A percentile compares a stretch with the other conserved stretches of the same genome.
Evolutionary conservation across 2,113 vertebrate genomes (phyloP).

Genomic region (Hippolais icterina): DNA sequence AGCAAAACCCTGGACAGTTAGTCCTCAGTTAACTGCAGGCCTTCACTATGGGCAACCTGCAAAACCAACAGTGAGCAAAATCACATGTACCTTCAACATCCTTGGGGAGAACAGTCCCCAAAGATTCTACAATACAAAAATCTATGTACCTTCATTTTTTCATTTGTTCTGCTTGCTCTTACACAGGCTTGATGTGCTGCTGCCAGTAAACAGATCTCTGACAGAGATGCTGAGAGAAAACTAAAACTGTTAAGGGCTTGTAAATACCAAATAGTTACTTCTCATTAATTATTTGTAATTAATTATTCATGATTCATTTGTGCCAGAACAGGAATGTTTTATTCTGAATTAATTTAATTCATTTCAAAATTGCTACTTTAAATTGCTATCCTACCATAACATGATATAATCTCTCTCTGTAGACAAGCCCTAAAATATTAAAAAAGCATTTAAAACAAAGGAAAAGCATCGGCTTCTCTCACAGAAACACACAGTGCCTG

Average conservation of each 20-base stretch:
- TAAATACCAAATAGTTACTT: slow-evolving; percentile 58
- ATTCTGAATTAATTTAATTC: slow-evolving; percentile 64
- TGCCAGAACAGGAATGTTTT: slow-evolving; percentile 59
- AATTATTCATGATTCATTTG: slow-evolving; percentile 69
- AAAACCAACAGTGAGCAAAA: neutral
- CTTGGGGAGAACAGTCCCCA: neutral
- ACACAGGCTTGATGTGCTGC: neutral
- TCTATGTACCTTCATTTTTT: neutral
- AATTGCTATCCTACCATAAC: slow-evolving; percentile 55
- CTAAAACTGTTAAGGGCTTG: slow-evolving; percentile 40
- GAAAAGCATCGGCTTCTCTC: neutral
- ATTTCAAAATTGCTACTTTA: slow-evolving; percentile 63
- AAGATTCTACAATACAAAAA: neutral
- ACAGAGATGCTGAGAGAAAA: slow-evolving; percentile 11
- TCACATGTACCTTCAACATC: fast-evolving
- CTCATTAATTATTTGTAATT: slow-evolving; percentile 63
- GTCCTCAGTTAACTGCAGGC: neutral
- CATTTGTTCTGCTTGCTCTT: neutral
- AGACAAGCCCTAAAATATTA: slow-evolving; percentile 63
- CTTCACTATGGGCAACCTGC: neutral
- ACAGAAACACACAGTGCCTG: neutral
- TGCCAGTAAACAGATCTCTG: slow-evolving; percentile 14
- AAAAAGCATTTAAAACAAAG: slow-evolving; percentile 64
- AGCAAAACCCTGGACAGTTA: neutral
- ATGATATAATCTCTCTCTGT: slow-evolving; percentile 57